phyloP scores from a whole-genome alignment of 2,888 invertebrate species.

The Diabrotica balteata region DNA sequence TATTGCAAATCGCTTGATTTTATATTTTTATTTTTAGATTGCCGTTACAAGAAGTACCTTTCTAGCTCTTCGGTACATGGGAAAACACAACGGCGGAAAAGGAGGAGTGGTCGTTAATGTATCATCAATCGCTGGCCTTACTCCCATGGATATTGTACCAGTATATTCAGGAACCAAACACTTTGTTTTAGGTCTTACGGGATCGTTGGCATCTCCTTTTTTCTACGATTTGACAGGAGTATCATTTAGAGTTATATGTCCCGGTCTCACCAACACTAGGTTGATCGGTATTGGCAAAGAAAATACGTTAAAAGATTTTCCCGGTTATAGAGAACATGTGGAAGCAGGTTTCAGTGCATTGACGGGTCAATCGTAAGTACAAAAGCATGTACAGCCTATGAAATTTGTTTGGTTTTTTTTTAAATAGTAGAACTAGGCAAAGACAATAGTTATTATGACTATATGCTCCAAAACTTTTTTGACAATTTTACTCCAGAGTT shows the following conservation, averaged over 20 bases:
- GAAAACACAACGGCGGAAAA: slow-evolving; percentile 63
- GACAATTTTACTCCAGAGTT: too few relatives aligned
- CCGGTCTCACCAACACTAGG: slow-evolving; percentile 27
- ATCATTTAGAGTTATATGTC: slow-evolving; percentile 18
- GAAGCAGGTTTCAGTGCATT: too few relatives aligned
- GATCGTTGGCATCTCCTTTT: slow-evolving; percentile 58
- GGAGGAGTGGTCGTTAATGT: slow-evolving; percentile 68
- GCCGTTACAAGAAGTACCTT: slow-evolving; percentile 11
- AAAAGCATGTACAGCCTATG: too few relatives aligned
- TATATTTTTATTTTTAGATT: not conserved
- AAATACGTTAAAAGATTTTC: not conserved
- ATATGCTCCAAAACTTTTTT: too few relatives aligned
- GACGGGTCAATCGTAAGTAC: not conserved
- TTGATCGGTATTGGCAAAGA: not conserved
- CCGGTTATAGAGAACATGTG: not conserved
- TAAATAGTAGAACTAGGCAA: too few relatives aligned
- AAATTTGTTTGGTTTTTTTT: too few relatives aligned
- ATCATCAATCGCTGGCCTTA: slow-evolving; percentile 67
- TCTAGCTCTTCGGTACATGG: slow-evolving; percentile 62
- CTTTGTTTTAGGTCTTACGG: slow-evolving; percentile 62
- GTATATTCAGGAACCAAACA: slow-evolving; percentile 68
- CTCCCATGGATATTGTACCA: slow-evolving; percentile 63
- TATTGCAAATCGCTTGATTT: not conserved
- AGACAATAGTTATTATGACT: too few relatives aligned
- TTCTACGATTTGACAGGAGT: slow-evolving; percentile 44